These are phyloP conservation scores for Smutsia gigantea DNA, from an alignment of 2,797 vertebrate genomes.

Conservation along the genomic window DNA sequence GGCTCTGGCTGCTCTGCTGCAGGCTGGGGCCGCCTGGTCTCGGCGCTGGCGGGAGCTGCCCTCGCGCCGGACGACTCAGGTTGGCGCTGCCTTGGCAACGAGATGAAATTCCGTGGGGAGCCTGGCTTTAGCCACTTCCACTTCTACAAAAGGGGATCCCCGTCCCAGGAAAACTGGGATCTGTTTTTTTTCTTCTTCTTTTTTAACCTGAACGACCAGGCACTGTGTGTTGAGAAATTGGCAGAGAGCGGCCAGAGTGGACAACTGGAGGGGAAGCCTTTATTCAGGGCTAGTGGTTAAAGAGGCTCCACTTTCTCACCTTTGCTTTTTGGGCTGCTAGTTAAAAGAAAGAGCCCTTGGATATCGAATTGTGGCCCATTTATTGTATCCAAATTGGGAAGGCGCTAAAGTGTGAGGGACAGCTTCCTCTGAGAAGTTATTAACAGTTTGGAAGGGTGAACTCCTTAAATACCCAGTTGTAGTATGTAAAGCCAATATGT, in stretches of 20 bases:
- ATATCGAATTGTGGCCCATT: not conserved
- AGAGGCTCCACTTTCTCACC: not conserved
- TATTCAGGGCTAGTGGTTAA: not conserved
- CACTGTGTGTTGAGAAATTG: not conserved
- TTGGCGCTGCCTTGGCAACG: constrained; percentile 31
- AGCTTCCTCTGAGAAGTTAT: constrained; percentile 68
- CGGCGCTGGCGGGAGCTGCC: not conserved
- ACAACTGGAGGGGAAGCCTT: not conserved
- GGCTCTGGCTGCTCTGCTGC: not conserved
- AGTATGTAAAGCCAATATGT: not conserved
- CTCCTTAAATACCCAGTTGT: not conserved
- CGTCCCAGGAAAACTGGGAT: not conserved
- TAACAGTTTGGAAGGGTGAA: constrained; percentile 49
- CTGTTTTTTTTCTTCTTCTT: fast-evolving
- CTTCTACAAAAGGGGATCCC: not conserved
- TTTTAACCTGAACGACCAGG: not conserved
- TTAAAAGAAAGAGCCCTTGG: constrained; percentile 19
- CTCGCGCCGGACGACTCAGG: not conserved
- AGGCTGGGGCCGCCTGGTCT: not conserved
- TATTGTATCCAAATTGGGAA: constrained; percentile 1
- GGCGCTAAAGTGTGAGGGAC: not conserved
- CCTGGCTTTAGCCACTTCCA: not conserved
- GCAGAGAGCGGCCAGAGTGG: not conserved
- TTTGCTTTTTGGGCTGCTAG: not conserved
- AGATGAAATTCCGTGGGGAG: not conserved